Percentiles rank a stretch among this genome's conserved stretches.
These are phyloP conservation scores for Ferrisia virgata DNA, from an alignment of 2,888 invertebrate species.

Conservation along the genomic window DNA sequence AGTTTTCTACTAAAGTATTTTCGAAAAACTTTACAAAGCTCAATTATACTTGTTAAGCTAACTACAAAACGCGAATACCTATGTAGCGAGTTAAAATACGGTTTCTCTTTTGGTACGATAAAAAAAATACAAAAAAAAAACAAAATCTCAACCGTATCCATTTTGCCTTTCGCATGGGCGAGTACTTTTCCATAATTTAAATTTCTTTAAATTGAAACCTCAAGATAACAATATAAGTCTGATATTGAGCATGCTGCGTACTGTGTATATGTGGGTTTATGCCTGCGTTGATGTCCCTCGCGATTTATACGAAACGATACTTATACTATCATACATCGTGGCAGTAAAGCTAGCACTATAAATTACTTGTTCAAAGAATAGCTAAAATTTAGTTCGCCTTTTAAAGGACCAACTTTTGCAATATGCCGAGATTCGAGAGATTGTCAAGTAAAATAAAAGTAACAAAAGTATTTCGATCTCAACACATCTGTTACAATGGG, in stretches of 20 bases:
- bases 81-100: no score
- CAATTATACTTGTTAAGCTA: no score
- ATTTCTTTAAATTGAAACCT: not conserved
- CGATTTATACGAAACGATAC: not conserved
- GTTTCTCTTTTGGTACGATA: no score
- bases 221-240: not conserved
- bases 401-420: not conserved
- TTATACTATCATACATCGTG: not conserved
- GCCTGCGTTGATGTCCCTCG: not conserved
- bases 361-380: not conserved
- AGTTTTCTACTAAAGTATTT: no score
- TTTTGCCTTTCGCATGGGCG: no score
- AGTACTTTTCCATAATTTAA: not conserved
- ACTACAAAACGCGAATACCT: no score
- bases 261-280: no score
- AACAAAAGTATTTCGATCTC: not conserved
- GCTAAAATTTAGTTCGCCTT: not conserved
- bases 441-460: not conserved
- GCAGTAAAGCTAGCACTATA: not conserved
- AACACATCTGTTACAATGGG: not conserved
- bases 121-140: no score
- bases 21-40: no score
- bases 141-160: no score
- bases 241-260: no score
- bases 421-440: not conserved